A percentile compares a stretch with the other conserved stretches of the same genome.
These are phyloP conservation scores for Chymomyza costata DNA, from an alignment of 1,140 invertebrate species.

Conservation along the genomic window DNA sequence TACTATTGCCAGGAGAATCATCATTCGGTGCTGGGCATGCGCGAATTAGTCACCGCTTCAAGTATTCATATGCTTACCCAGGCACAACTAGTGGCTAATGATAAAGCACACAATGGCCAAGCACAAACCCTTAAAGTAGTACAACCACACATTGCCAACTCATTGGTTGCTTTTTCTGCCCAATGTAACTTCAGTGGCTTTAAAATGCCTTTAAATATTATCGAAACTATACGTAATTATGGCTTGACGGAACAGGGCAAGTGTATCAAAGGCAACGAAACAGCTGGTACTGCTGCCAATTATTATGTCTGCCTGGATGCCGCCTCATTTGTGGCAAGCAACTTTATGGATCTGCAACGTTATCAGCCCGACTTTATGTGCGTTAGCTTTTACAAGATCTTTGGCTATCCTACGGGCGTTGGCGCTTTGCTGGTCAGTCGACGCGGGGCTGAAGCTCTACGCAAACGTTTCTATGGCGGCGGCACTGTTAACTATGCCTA, in stretches of 20 bases:
- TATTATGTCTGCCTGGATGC: conserved; percentile 93
- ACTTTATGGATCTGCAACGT: conserved; percentile 83
- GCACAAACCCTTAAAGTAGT: too few relatives aligned
- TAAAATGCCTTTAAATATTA: conserved; percentile 89
- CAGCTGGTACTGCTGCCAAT: conserved; percentile 63
- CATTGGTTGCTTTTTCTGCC: conserved; percentile 90
- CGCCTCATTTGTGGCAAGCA: conserved; percentile 88
- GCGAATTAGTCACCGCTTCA: conserved; percentile 80
- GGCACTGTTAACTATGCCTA: conserved; percentile 91
- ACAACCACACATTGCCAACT: conserved; percentile 75
- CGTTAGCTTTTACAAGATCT: conserved; percentile 98
- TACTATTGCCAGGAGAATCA: conserved; percentile 94
- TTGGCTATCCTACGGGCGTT: conserved; percentile 96
- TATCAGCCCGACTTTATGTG: conserved; percentile 91
- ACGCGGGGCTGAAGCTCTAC: conserved; percentile 79
- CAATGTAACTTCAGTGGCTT: conserved; percentile 96
- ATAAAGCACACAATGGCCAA: not conserved
- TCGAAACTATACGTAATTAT: conserved; percentile 81
- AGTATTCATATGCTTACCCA: conserved; percentile 77
- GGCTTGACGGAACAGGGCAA: conserved; percentile 76
- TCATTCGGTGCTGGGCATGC: conserved; percentile 94
- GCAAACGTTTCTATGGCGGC: conserved; percentile 92
- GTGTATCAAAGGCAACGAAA: conserved; percentile 8
- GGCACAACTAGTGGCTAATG: conserved; percentile 75
- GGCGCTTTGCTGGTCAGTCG: conserved; percentile 91